Conservation (phyloP, 2,888 invertebrate genomes). For the Gnatocerus cornutus region DNA sequence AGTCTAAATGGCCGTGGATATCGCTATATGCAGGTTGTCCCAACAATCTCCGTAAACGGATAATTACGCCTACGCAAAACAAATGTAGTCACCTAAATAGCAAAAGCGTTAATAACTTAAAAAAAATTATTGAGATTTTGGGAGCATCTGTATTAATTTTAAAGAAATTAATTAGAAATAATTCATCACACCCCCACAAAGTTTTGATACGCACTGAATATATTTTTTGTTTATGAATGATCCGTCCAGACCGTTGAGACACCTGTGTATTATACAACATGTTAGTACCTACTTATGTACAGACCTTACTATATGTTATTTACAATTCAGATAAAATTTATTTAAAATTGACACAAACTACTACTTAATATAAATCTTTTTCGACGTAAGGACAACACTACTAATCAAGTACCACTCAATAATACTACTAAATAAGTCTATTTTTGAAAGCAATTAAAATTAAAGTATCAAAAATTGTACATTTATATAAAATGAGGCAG, state of each 20-base stretch:
- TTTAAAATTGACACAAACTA: conserved; percentile 29
- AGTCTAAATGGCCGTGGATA: conserved; percentile 7
- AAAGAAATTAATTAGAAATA: no score
- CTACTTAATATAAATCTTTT: conserved; percentile 18
- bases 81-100: no score
- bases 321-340: conserved; percentile 18
- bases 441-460: conserved; percentile 3
- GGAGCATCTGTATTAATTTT: no score
- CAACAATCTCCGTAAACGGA: no score
- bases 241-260: no score
- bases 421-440: not conserved
- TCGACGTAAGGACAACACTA: conserved; percentile 27
- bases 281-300: conserved; percentile 27
- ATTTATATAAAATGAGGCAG: conserved; percentile 6
- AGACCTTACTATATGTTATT: conserved; percentile 7
- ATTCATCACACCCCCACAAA: no score
- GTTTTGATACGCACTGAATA: no score
- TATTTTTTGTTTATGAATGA: no score
- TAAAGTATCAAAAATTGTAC: conserved; percentile 10
- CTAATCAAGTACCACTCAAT: conserved; percentile 28
- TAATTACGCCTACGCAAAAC: no score
- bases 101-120: no score
- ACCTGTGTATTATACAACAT: conserved; percentile 5
- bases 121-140: no score
- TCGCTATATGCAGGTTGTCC: not conserved